These are phyloP conservation scores for Sus cebifrons DNA, from an alignment of 2,797 vertebrate species.

Conservation along the genomic window DNA sequence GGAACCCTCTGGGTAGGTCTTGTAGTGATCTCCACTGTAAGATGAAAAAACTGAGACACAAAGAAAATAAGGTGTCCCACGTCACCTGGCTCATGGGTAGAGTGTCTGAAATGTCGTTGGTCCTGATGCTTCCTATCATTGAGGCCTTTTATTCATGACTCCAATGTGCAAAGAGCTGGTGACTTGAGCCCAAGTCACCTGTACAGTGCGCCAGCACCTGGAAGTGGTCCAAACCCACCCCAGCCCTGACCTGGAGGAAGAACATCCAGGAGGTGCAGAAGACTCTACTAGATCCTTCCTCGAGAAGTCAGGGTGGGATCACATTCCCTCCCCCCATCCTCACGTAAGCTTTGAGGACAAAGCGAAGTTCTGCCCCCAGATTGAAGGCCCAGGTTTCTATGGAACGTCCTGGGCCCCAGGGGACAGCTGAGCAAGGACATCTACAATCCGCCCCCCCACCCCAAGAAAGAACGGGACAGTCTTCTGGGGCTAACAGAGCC, in stretches of 20 bases:
- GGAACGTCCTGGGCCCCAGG: background rate
- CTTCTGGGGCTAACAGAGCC: background rate
- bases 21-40: background rate
- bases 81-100: background rate
- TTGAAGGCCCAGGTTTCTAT: background rate
- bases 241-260: no score
- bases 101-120: no score
- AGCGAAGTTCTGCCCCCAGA: background rate
- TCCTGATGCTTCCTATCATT: background rate
- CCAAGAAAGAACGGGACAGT: background rate
- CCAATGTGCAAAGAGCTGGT: background rate
- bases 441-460: no score
- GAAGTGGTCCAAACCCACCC: background rate
- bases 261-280: background rate
- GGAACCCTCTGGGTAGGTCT: background rate
- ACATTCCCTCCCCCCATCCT: background rate
- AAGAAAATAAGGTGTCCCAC: background rate
- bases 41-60: background rate
- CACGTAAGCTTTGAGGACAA: background rate
- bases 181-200: background rate
- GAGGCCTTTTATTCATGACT: background rate
- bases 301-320: background rate
- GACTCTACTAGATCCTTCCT: background rate
- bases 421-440: background rate
- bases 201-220: background rate